Percentiles rank a stretch among this genome's conserved stretches.
phyloP scores from a whole-genome alignment of 2,888 invertebrate genomes.

The Papilio demoleus region DNA sequence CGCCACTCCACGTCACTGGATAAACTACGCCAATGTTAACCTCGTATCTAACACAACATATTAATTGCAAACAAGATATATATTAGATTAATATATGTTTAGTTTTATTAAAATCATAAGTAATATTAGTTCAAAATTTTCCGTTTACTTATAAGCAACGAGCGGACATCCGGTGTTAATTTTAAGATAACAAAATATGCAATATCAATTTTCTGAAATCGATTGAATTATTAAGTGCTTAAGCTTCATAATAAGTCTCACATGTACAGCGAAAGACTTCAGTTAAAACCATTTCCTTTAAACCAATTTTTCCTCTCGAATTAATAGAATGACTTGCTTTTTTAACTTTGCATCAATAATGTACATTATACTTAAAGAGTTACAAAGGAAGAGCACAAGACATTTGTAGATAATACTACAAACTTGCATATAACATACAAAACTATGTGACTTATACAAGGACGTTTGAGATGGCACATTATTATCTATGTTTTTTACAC shows the following conservation, averaged over 20 bases:
- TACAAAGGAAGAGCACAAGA: too few relatives aligned
- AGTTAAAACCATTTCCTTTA: too few relatives aligned
- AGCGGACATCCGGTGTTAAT: slow-evolving; percentile 7
- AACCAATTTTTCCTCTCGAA: too few relatives aligned
- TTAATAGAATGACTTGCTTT: too few relatives aligned
- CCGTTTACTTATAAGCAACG: slow-evolving; percentile 7
- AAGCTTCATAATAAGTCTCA: not conserved
- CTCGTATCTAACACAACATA: not conserved
- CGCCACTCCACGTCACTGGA: slow-evolving; percentile 30
- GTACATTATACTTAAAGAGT: too few relatives aligned
- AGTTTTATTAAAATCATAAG: not conserved
- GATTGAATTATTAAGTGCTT: not conserved
- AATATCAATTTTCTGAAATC: slow-evolving; percentile 6
- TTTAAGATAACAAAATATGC: slow-evolving; percentile 1
- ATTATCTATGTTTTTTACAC: too few relatives aligned
- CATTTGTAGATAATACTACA: too few relatives aligned
- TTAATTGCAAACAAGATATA: not conserved
- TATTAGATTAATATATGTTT: too few relatives aligned
- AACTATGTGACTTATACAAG: too few relatives aligned
- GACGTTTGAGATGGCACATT: too few relatives aligned
- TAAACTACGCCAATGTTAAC: not conserved
- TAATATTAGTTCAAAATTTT: not conserved
- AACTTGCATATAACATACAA: too few relatives aligned
- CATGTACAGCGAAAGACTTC: not conserved
- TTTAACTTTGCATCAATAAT: too few relatives aligned